These are phyloP conservation scores for Chiloscyllium plagiosum DNA, from an alignment of 2,113 vertebrate species.

Conservation along the genomic window DNA sequence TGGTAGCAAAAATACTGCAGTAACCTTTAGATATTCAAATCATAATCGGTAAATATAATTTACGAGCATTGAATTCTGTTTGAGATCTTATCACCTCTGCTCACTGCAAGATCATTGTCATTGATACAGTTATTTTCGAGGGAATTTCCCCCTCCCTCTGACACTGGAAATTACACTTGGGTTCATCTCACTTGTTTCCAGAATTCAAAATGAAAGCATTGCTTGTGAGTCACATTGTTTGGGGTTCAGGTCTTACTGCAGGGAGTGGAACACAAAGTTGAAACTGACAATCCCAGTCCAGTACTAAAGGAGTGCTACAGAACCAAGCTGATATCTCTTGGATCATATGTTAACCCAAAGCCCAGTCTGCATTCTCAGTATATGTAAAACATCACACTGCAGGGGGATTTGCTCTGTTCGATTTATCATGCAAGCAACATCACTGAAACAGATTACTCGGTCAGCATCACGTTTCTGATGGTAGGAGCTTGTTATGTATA, in stretches of 20 bases:
- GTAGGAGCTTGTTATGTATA: background rate
- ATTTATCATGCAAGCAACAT: background rate
- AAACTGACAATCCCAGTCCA: background rate
- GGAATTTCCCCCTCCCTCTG: background rate
- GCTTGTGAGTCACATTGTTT: background rate
- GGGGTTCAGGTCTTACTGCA: background rate
- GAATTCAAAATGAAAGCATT: background rate
- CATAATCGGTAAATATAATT: background rate
- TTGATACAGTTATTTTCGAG: background rate
- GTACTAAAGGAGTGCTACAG: background rate
- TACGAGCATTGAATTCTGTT: background rate
- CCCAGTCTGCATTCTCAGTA: background rate
- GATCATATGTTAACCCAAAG: background rate
- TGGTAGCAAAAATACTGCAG: background rate
- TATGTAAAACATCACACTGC: background rate
- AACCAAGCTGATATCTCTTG: background rate
- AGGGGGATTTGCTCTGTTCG: background rate
- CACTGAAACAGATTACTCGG: background rate
- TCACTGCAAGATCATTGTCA: background rate
- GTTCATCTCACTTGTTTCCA: background rate
- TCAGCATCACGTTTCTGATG: background rate
- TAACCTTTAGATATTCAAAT: constrained; percentile 30
- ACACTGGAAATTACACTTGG: background rate
- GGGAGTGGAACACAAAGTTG: background rate
- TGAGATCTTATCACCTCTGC: background rate